Percentiles rank a stretch among this genome's conserved stretches.
Evolutionary conservation across 2,113 vertebrate genomes (phyloP).

Genomic region (Corvus hawaiiensis): DNA sequence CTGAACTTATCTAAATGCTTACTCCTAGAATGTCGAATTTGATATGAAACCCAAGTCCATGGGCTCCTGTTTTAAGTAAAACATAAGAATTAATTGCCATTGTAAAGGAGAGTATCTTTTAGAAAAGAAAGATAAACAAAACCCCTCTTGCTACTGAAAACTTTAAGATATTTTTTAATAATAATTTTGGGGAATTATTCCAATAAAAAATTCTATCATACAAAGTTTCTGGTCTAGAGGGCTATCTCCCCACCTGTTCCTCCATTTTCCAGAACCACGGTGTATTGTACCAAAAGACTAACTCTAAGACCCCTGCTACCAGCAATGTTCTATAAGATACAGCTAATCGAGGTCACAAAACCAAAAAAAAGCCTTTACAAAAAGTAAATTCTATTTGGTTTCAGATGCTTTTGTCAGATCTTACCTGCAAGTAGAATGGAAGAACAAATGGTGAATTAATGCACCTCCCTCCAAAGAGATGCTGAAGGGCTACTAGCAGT

Average conservation of each 20-base stretch:
- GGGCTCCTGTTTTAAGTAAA: background rate
- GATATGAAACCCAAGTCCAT: background rate
- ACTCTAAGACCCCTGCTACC: background rate
- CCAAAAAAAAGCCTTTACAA: background rate
- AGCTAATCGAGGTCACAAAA: background rate
- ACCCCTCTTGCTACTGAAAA: background rate
- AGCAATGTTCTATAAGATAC: background rate
- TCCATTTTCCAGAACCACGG: background rate
- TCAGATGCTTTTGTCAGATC: conserved; percentile 52
- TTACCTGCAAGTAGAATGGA: background rate
- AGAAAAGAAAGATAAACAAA: background rate
- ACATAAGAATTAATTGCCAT: conserved; percentile 23
- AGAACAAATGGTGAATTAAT: background rate
- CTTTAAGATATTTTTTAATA: conserved; percentile 38
- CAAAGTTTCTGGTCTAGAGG: background rate
- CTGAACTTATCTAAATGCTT: background rate
- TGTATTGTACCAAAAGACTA: background rate
- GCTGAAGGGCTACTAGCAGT: background rate
- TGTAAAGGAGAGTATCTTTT: background rate
- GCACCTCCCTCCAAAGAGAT: background rate
- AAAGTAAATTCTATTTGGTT: conserved; percentile 2
- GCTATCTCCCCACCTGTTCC: background rate
- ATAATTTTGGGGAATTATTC: conserved; percentile 12
- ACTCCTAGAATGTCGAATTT: background rate
- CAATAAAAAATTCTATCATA: conserved; percentile 17